phyloP scores from a whole-genome alignment of 2,797 vertebrate genomes.

The Avahi laniger region DNA sequence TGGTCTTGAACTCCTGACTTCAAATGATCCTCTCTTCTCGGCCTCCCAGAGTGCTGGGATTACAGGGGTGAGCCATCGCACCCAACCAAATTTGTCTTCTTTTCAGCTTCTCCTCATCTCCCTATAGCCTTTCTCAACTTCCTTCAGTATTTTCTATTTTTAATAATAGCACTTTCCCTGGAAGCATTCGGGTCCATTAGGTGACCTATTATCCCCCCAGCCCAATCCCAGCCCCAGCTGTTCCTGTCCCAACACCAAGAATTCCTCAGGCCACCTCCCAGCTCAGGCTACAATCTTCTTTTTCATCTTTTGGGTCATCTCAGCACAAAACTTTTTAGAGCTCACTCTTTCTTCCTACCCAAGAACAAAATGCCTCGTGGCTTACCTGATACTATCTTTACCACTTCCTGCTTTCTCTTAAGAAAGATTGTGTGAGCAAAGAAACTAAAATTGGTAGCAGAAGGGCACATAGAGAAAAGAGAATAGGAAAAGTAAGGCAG shows the following conservation, averaged over 20 bases:
- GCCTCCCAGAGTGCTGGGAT: too few relatives aligned
- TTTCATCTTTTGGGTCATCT: not conserved
- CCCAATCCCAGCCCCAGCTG: not conserved
- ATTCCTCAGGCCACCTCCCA: not conserved
- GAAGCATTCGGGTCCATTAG: not conserved
- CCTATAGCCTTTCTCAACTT: not conserved
- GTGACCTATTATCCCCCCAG: not conserved
- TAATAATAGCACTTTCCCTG: not conserved
- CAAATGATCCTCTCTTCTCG: too few relatives aligned
- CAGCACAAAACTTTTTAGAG: not conserved
- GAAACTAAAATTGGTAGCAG: not conserved
- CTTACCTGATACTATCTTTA: not conserved
- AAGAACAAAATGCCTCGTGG: not conserved
- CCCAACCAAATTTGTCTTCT: not conserved
- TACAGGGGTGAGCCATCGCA: too few relatives aligned
- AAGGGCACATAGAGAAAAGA: not conserved
- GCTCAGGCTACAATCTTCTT: not conserved
- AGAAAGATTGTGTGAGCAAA: not conserved
- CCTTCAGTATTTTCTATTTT: not conserved
- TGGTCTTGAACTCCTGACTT: too few relatives aligned
- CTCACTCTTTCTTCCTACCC: not conserved
- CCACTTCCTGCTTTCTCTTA: constrained; percentile 1
- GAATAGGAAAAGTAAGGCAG: not conserved
- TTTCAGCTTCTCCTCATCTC: not conserved
- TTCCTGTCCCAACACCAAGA: not conserved